These are phyloP conservation scores for Anaspis maculata DNA, from an alignment of 2,888 invertebrate genomes.

Conservation along the genomic window DNA sequence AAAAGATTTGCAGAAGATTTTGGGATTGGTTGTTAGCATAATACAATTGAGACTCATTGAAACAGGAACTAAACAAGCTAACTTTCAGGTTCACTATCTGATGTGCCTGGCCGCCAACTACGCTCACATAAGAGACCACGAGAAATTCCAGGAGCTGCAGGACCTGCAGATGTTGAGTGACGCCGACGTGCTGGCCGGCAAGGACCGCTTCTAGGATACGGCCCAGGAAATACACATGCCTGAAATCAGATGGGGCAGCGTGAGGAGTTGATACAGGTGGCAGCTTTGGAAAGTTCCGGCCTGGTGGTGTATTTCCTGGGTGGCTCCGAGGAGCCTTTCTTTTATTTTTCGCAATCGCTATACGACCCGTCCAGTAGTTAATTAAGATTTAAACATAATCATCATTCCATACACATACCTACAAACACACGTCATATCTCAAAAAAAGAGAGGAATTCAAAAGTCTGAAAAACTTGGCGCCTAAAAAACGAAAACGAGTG, in stretches of 20 bases:
- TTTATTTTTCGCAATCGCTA: too few relatives aligned
- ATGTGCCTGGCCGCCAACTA: slow-evolving; percentile 95
- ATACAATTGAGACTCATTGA: background rate
- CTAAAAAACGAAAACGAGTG: too few relatives aligned
- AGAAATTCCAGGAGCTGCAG: slow-evolving; percentile 86
- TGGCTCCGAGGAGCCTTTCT: too few relatives aligned
- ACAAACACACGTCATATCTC: too few relatives aligned
- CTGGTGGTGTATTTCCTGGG: slow-evolving; percentile 28
- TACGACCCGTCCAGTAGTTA: slow-evolving; percentile 8
- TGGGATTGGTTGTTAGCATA: background rate
- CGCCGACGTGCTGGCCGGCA: slow-evolving; percentile 63
- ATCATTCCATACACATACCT: too few relatives aligned
- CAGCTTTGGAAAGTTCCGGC: slow-evolving; percentile 5
- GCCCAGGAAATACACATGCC: slow-evolving; percentile 54
- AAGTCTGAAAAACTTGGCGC: too few relatives aligned
- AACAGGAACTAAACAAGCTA: too few relatives aligned
- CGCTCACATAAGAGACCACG: slow-evolving; percentile 90
- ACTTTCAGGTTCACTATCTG: slow-evolving; percentile 69
- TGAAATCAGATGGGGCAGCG: slow-evolving; percentile 26
- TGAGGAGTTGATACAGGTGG: slow-evolving; percentile 7
- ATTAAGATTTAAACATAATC: too few relatives aligned
- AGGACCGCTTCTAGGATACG: slow-evolving; percentile 83
- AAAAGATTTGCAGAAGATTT: background rate
- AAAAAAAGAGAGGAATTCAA: too few relatives aligned
- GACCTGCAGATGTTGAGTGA: slow-evolving; percentile 78